A percentile compares a stretch with the other conserved stretches of the same genome.
These are phyloP conservation scores for Suncus etruscus DNA, from an alignment of 2,113 vertebrate genomes.

Conservation along the genomic window DNA sequence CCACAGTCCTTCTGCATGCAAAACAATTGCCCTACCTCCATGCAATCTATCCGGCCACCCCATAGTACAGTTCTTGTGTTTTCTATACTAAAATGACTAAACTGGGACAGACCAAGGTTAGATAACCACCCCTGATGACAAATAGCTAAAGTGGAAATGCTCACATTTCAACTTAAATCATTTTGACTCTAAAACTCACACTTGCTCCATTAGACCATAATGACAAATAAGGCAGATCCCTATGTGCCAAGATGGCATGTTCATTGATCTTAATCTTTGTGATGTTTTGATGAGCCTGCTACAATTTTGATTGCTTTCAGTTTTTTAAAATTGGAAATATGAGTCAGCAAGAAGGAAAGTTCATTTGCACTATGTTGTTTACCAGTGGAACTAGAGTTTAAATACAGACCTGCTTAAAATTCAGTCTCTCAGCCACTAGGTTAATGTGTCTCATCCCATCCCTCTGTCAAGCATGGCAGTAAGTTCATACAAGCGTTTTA, in stretches of 20 bases:
- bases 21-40: too few species aligned
- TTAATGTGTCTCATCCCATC: neutral
- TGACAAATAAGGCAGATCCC: neutral
- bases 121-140: neutral
- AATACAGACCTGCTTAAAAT: slow-evolving; percentile 15
- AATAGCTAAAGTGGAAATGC: neutral
- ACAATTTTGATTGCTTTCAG: neutral
- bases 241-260: neutral
- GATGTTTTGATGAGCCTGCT: neutral
- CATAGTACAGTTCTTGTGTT: neutral
- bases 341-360: neutral
- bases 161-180: neutral
- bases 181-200: neutral
- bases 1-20: too few species aligned
- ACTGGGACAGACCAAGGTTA: neutral
- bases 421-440: neutral
- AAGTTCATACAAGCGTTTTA: neutral
- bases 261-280: slow-evolving; percentile 26
- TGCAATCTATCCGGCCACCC: neutral
- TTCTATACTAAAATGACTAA: slow-evolving; percentile 49
- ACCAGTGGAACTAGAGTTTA: neutral
- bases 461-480: neutral
- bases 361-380: neutral
- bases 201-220: neutral
- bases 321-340: slow-evolving; percentile 41